Evolutionary conservation across 2,113 vertebrate genomes (phyloP).

Genomic region (Patagioenas fasciata): DNA sequence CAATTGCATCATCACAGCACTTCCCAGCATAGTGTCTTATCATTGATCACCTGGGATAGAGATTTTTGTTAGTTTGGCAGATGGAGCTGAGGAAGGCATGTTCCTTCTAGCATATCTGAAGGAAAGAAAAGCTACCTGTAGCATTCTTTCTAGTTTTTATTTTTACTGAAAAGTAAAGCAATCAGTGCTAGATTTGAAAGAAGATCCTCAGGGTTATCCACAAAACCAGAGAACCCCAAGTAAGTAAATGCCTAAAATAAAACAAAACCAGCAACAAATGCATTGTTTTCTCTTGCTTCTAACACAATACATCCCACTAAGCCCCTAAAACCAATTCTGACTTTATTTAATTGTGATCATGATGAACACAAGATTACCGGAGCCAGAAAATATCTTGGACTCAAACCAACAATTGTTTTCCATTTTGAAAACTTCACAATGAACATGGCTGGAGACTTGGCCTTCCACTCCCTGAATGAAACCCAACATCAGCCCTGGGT

Average conservation of each 20-base stretch:
- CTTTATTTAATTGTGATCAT: slow-evolving; percentile 60
- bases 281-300: slow-evolving; percentile 63
- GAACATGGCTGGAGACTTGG: slow-evolving; percentile 58
- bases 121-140: neutral
- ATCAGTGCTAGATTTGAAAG: neutral
- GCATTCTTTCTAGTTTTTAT: neutral
- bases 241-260: slow-evolving; percentile 52
- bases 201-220: slow-evolving; percentile 11
- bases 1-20: neutral
- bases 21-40: slow-evolving; percentile 8
- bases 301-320: slow-evolving; percentile 54
- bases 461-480: slow-evolving; percentile 2
- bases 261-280: neutral
- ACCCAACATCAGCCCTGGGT: neutral
- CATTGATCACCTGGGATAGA: neutral
- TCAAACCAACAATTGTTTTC: slow-evolving; percentile 58
- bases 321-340: slow-evolving; percentile 40
- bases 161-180: slow-evolving; percentile 32
- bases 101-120: neutral
- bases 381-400: slow-evolving; percentile 52
- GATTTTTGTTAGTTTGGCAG: slow-evolving; percentile 8
- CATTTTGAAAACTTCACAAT: slow-evolving; percentile 68
- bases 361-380: slow-evolving; percentile 44
- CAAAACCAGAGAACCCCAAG: slow-evolving; percentile 27
- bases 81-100: neutral